A percentile compares a stretch with the other conserved stretches of the same genome.
These are phyloP conservation scores for Drosophila affinis DNA, from an alignment of 2,888 invertebrate species.

Conservation along the genomic window DNA sequence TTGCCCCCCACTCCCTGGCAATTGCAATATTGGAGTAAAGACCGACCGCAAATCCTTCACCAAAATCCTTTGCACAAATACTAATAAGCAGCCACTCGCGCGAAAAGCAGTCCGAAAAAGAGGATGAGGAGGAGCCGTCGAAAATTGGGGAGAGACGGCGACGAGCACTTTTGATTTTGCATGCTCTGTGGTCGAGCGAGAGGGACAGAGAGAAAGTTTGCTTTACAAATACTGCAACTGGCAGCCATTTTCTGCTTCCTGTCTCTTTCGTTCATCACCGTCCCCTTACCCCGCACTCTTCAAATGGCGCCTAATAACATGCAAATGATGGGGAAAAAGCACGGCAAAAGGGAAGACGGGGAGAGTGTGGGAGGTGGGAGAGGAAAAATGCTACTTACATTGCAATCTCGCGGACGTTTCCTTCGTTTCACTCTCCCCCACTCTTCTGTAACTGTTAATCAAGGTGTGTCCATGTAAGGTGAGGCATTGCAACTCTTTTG, in stretches of 20 bases:
- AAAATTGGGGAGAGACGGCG: no score
- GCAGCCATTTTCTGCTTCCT: not conserved
- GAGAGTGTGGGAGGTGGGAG: not conserved
- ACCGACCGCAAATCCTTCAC: constrained; percentile 33
- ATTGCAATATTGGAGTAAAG: constrained; percentile 3
- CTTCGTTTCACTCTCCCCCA: not conserved
- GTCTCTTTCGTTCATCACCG: not conserved
- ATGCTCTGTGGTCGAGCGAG: constrained; percentile 9
- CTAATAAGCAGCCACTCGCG: constrained; percentile 34
- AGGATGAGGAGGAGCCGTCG: not conserved
- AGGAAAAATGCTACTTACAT: constrained; percentile 61
- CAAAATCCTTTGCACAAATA: constrained; percentile 45
- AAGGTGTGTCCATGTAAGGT: not conserved
- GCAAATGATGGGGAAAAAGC: constrained; percentile 73
- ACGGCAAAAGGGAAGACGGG: constrained; percentile 10
- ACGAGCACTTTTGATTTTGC: constrained; percentile 28
- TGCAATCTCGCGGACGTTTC: constrained; percentile 36
- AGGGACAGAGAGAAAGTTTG: constrained; percentile 22
- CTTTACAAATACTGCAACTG: constrained; percentile 11
- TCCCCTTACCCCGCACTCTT: not conserved
- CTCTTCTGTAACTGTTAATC: constrained; percentile 17
- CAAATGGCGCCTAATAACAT: constrained; percentile 65
- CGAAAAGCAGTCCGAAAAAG: constrained; percentile 30
- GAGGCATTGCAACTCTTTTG: not conserved
- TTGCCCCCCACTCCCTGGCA: not conserved